phyloP scores from a whole-genome alignment of 2,113 vertebrate genomes.

The Amia ocellicauda region DNA sequence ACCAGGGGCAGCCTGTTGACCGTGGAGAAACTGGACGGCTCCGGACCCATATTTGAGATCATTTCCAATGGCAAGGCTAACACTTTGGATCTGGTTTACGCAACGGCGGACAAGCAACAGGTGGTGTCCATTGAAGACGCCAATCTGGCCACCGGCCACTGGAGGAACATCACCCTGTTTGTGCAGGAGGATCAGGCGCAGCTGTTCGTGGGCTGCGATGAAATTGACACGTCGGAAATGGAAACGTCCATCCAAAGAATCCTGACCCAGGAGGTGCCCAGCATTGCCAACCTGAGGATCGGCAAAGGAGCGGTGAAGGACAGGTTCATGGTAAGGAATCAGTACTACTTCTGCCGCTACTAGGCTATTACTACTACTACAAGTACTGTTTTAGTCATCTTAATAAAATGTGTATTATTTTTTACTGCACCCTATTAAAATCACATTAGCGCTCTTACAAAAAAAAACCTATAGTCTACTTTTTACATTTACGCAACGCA shows the following conservation, averaged over 20 bases:
- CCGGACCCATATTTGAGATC: constrained; percentile 85
- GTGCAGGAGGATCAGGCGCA: constrained; percentile 90
- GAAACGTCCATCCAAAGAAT: constrained; percentile 85
- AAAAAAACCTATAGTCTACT: too few species aligned
- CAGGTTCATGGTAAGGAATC: constrained; percentile 82
- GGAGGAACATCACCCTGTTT: constrained; percentile 94
- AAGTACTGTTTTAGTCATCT: too few species aligned
- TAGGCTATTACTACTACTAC: too few species aligned
- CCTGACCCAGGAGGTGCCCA: constrained; percentile 77
- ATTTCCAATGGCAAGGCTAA: constrained; percentile 88
- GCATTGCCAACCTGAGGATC: constrained; percentile 73
- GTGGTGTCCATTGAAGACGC: constrained; percentile 86
- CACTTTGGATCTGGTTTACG: constrained; percentile 84
- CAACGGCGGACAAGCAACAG: constrained; percentile 72
- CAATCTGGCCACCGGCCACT: constrained; percentile 79
- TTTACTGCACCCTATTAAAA: too few species aligned
- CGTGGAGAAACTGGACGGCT: constrained; percentile 78
- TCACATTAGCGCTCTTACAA: too few species aligned
- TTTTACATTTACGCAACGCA: too few species aligned
- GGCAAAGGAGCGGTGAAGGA: constrained; percentile 85
- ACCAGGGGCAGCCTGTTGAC: constrained; percentile 81
- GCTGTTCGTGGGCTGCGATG: constrained; percentile 89
- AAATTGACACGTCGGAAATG: constrained; percentile 81
- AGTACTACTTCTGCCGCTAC: too few species aligned
- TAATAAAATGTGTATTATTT: too few species aligned